Evolutionary conservation across 2,888 invertebrate species (phyloP), one percentile per base, ranked within the genome.

Genomic region (Bruchidius siliquastri): DNA sequence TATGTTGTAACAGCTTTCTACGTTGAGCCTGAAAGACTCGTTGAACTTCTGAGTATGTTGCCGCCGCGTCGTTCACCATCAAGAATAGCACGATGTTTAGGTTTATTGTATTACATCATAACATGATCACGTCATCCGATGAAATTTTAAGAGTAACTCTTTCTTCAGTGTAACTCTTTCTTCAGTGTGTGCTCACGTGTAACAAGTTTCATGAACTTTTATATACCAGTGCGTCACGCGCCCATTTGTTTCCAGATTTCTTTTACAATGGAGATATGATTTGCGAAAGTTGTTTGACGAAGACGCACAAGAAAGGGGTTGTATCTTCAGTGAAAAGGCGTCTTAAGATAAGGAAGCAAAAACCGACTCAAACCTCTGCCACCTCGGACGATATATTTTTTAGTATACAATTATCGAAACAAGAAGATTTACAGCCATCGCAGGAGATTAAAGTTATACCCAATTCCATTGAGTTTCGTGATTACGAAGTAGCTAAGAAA

Each of bases 401-500:
- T 18, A 13, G 49, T 49, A 49, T 18, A 49, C 49, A 13, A 13
- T 13, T 49, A 1, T 13, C 18, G 18, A 49, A 49, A 49, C 49
- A 4, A 49, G 1, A 49, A 49, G 49, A 49, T 4, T 13, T 13
- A 67, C 30, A 74, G 82, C 30, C 67, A 20, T 0, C 30, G 13
- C 20, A 71, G 20, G 26, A 32, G 73, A 81, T 87, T 70, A 74
- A 79, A 68, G 82, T 85, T 20, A 75, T 80, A 21, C 85, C 86
- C 21, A 76, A 76, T 21, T 72, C 77, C 72, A 77, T 88, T 18
- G 75, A 81, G 67, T 88, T 88, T 80, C 75, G 78, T 21, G 86
- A 88, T 78, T 88, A 83, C 76, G 76, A 85, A 76, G 49, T 81
- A 20, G 80, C 82, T 30, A 78, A 79, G 72, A 74, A 78, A 0